Evolutionary conservation across 2,888 invertebrate genomes (phyloP), one percentile per base, ranked within the genome.

Genomic region (Dasysyrphus albostriatus): DNA sequence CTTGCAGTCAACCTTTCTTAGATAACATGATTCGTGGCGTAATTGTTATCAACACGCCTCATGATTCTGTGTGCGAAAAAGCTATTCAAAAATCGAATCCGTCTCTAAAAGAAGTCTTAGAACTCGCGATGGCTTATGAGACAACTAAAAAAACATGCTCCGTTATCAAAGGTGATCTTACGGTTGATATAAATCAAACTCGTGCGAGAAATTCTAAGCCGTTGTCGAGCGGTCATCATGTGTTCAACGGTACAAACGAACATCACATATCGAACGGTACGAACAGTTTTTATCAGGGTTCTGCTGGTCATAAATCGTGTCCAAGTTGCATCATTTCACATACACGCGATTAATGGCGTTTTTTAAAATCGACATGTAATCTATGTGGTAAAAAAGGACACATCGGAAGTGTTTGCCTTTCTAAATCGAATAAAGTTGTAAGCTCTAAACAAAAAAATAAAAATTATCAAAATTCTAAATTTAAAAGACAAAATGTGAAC

Each of bases 401-500:
- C 19, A 34, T 51, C 19, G 32, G 6, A 2, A 24, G 42, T 44
- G 56, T 70, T 37, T 70, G 70, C 32, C 24, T 56, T 12, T 54
- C 70, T 14, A 70, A 70, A 42, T 39, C 2, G 2, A 70, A 44
- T 56, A 49, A 51, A 10, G 51, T 37, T 51, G 19, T 19, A 24
- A 32, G 7, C 3, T 37, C 49, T 49, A 51, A 69, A 37, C 69
- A 69, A 24, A 49, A 39, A 10, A n/a, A 37, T 24, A 37, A 16
- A 58, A 58, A 58, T 37, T 14, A 32, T 37, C 10, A 34, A 7
- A 58, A 58, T 37, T 44, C 44, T 0, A 69, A 54, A 69, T 69
- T 54, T 69, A 69, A 24, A 69, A 69, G 14, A 69, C 69, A 70
- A 56, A 54, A 70, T 12, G 42, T 70, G 12, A 70, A 70, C 10